A percentile compares a stretch with the other conserved stretches of the same genome.
Conservation (phyloP, 2,888 invertebrate genomes). For the Himalopsyche anomala region DNA sequence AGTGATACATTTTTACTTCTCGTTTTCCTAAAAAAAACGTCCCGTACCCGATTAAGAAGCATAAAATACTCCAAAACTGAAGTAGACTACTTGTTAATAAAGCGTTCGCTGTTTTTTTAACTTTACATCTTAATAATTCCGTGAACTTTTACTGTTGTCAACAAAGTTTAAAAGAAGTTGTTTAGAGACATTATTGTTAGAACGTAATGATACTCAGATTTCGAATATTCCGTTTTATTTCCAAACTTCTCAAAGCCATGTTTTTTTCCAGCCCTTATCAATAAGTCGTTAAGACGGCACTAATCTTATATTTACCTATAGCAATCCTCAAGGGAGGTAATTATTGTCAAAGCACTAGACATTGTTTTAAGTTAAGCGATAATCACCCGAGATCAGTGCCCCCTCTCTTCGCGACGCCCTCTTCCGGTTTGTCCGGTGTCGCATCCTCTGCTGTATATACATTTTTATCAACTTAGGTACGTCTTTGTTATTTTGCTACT, state of each 20-base stretch:
- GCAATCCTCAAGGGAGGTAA: conserved; percentile 3
- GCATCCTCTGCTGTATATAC: conserved; percentile 22
- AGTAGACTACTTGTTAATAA: too few species aligned
- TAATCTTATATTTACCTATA: conserved; percentile 17
- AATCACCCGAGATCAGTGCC: conserved; percentile 26
- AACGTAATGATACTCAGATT: background rate
- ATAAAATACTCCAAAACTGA: too few species aligned
- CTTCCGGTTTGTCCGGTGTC: conserved; percentile 46
- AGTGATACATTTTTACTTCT: too few species aligned
- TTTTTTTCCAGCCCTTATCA: conserved; percentile 2
- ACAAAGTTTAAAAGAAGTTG: too few species aligned
- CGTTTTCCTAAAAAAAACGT: too few species aligned
- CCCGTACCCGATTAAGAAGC: too few species aligned
- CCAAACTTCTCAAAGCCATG: background rate
- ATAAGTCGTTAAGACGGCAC: conserved; percentile 29
- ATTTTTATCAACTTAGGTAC: conserved; percentile 48
- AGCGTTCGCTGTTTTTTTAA: too few species aligned
- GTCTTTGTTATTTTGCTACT: conserved; percentile 52
- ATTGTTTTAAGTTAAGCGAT: conserved; percentile 37
- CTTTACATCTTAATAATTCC: too few species aligned
- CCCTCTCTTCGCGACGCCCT: background rate
- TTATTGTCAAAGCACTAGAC: conserved; percentile 40
- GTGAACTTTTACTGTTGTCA: too few species aligned
- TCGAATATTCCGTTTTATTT: conserved; percentile 8
- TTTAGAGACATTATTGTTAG: too few species aligned